Conservation (phyloP, 2,797 vertebrate species). For the Halcyon badia region DNA sequence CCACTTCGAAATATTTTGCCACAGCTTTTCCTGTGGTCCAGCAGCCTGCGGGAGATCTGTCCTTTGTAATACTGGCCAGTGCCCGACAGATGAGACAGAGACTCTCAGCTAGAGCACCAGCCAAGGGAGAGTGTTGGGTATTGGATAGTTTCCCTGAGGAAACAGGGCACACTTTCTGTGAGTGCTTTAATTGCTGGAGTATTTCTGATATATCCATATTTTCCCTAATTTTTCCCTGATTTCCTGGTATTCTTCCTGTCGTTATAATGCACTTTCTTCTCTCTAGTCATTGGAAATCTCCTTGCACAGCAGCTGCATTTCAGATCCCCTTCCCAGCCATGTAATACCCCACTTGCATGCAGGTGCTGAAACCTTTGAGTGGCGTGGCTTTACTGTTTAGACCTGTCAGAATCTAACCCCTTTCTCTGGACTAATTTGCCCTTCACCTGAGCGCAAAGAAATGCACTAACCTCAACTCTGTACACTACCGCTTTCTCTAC, state of each 20-base stretch:
- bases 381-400: background rate
- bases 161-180: background rate
- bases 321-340: background rate
- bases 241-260: background rate
- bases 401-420: background rate
- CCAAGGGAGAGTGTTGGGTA: too few relatives aligned
- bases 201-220: background rate
- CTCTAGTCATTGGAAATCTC: background rate
- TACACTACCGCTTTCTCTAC: background rate
- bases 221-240: background rate
- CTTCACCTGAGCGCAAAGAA: background rate
- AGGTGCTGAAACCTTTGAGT: background rate
- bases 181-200: background rate
- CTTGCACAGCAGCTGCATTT: accelerated
- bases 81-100: background rate
- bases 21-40: background rate
- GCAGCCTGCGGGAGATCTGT: background rate
- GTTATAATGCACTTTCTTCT: background rate
- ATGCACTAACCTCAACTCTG: accelerated
- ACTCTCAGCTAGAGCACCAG: background rate
- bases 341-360: too few relatives aligned
- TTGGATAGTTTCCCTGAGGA: background rate
- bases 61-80: accelerated
- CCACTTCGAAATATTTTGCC: background rate
- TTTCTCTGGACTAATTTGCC: background rate